These are phyloP conservation scores for Agrilus cyanescens DNA, from an alignment of 2,888 invertebrate species.

Conservation along the genomic window DNA sequence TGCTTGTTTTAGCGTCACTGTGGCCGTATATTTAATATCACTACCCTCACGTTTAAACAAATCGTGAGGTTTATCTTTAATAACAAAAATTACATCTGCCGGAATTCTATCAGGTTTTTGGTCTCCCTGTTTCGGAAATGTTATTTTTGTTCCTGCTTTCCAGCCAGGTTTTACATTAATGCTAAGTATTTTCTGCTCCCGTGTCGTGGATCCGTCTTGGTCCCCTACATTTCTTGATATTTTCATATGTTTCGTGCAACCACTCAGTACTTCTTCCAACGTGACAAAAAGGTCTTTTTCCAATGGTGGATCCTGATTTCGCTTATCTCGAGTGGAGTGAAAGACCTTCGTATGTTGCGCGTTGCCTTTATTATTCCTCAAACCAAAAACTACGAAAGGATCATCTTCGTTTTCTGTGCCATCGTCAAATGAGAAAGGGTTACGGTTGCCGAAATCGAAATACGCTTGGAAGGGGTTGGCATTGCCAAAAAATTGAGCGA, in stretches of 20 bases:
- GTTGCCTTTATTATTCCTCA: slow-evolving; percentile 25
- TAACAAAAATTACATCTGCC: slow-evolving; percentile 89
- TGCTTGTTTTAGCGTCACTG: slow-evolving; percentile 74
- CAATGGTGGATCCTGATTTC: slow-evolving; percentile 71
- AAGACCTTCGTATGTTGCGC: slow-evolving; percentile 8
- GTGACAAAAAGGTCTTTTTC: slow-evolving; percentile 82
- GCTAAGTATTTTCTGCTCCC: slow-evolving; percentile 84
- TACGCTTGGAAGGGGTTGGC: slow-evolving; percentile 82
- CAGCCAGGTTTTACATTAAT: slow-evolving; percentile 92
- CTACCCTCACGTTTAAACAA: slow-evolving; percentile 82
- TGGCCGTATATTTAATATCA: slow-evolving; percentile 76
- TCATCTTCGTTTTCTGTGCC: slow-evolving; percentile 53
- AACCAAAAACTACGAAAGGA: slow-evolving; percentile 45
- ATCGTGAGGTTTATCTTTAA: slow-evolving; percentile 81
- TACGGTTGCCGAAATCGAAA: slow-evolving; percentile 56
- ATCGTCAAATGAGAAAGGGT: slow-evolving; percentile 52
- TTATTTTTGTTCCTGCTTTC: slow-evolving; percentile 95
- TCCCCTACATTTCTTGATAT: slow-evolving; percentile 77
- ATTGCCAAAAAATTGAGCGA: slow-evolving; percentile 92
- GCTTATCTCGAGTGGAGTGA: slow-evolving; percentile 41
- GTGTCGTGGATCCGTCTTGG: slow-evolving; percentile 63
- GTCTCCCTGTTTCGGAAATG: slow-evolving; percentile 91
- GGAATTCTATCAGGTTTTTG: slow-evolving; percentile 81
- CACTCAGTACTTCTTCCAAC: slow-evolving; percentile 76
- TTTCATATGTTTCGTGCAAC: slow-evolving; percentile 94